Evolutionary conservation across 1,140 invertebrate genomes (phyloP).

Genomic region (Dinothrombium tinctorium): DNA sequence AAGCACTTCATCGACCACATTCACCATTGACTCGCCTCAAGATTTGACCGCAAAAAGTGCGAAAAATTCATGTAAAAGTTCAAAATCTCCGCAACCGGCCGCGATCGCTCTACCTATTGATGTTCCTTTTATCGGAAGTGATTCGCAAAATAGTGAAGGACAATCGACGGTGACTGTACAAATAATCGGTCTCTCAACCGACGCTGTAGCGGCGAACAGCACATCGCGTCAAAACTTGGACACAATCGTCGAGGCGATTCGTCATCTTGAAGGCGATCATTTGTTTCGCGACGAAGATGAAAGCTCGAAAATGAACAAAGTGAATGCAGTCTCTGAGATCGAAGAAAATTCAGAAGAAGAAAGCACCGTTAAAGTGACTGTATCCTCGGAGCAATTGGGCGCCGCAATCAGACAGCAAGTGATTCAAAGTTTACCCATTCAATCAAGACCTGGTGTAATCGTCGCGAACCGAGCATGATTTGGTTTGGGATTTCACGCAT

Average conservation of each 20-base stretch:
- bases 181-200: neutral
- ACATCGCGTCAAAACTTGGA: slow-evolving; percentile 78
- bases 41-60: neutral
- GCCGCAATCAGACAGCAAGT: no score
- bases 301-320: no score
- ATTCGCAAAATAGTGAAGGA: neutral
- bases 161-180: slow-evolving; percentile 1
- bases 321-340: no score
- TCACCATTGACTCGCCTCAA: neutral
- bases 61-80: neutral
- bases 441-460: no score
- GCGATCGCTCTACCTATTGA: slow-evolving; percentile 14
- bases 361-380: no score
- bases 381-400: no score
- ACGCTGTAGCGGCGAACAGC: neutral
- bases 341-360: no score
- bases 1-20: neutral
- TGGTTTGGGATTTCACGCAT: no score
- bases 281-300: slow-evolving; percentile 29
- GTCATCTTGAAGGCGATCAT: slow-evolving; percentile 82
- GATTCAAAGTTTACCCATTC: no score
- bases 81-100: slow-evolving; percentile 8
- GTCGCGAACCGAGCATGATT: no score
- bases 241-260: slow-evolving; percentile 90
- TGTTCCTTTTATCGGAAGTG: slow-evolving; percentile 9